Conservation (phyloP, 2,888 invertebrate genomes). For the Danaus chrysippus region DNA sequence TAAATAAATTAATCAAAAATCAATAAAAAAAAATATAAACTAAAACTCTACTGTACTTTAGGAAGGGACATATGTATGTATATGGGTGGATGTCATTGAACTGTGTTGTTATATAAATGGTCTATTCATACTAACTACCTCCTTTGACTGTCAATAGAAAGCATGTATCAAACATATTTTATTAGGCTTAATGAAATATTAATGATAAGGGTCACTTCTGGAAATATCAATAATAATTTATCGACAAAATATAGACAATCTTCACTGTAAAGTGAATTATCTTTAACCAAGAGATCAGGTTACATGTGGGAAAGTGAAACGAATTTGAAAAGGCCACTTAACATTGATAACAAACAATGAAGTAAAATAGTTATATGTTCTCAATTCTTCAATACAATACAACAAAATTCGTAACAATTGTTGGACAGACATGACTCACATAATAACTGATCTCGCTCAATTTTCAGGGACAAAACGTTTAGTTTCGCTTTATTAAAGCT, state of each 20-base stretch:
- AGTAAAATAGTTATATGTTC: slow-evolving; percentile 17
- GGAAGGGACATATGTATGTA: slow-evolving; percentile 22
- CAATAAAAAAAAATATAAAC: slow-evolving; percentile 20
- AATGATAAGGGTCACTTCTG: too few relatives aligned
- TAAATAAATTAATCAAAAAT: slow-evolving; percentile 20
- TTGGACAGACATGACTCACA: slow-evolving; percentile 29
- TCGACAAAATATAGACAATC: too few relatives aligned
- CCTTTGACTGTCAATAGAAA: background rate
- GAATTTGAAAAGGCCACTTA: slow-evolving; percentile 44
- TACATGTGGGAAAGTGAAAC: slow-evolving; percentile 44
- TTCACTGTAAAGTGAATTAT: too few relatives aligned
- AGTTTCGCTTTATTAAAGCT: slow-evolving; percentile 29
- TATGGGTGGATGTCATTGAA: slow-evolving; percentile 32
- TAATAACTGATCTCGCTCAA: slow-evolving; percentile 23
- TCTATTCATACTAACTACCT: background rate
- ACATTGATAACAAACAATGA: slow-evolving; percentile 37
- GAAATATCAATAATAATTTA: too few relatives aligned
- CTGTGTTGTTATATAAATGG: slow-evolving; percentile 18
- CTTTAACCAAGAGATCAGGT: too few relatives aligned
- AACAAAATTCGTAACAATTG: slow-evolving; percentile 28
- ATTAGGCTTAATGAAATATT: too few relatives aligned
- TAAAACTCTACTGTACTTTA: slow-evolving; percentile 26
- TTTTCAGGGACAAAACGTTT: slow-evolving; percentile 36
- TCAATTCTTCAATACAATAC: slow-evolving; percentile 17
- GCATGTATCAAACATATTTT: too few relatives aligned